Evolutionary conservation across 2,113 vertebrate genomes (phyloP).

Genomic region (Mobula birostris): DNA sequence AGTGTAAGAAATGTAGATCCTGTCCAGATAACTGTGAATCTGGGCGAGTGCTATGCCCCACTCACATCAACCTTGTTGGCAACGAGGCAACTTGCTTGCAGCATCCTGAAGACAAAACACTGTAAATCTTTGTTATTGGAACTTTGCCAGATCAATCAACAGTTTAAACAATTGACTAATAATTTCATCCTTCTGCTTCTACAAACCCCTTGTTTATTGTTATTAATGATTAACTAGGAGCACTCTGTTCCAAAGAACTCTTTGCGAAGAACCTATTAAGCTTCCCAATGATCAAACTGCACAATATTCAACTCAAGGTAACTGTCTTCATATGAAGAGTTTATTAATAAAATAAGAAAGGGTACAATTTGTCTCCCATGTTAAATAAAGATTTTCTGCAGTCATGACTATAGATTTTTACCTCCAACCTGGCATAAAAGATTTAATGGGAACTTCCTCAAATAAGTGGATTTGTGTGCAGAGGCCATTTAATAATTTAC

Average conservation of each 20-base stretch:
- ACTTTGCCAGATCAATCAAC: background rate
- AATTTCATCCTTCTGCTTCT: background rate
- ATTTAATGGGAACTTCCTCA: background rate
- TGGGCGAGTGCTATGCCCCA: background rate
- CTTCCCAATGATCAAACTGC: background rate
- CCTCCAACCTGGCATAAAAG: background rate
- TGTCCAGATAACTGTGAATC: background rate
- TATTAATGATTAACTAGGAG: background rate
- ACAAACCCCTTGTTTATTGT: background rate
- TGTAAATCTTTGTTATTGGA: background rate
- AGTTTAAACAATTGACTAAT: background rate
- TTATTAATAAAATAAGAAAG: background rate
- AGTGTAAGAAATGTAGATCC: background rate
- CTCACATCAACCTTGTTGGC: background rate
- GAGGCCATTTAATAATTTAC: conserved; percentile 1
- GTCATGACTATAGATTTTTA: background rate
- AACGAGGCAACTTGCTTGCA: background rate
- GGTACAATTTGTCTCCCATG: background rate
- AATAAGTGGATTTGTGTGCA: background rate
- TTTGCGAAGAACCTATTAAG: background rate
- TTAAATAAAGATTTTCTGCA: background rate
- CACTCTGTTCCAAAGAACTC: background rate
- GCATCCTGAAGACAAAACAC: background rate
- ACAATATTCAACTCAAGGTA: background rate
- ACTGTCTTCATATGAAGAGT: background rate